Conservation (phyloP, 2,888 invertebrate species). For the Ochropleura leucogaster region DNA sequence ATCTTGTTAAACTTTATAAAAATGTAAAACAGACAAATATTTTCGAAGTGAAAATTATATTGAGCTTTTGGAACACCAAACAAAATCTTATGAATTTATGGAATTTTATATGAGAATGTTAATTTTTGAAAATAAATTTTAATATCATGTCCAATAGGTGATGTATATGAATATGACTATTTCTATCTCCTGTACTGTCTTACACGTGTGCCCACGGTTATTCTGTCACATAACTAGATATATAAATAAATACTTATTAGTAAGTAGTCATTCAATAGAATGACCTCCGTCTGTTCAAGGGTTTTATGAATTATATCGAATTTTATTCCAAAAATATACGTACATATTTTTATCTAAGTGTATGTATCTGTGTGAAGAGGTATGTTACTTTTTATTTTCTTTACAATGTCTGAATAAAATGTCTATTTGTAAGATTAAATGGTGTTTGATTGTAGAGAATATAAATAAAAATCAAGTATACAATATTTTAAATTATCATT, state of each 20-base stretch:
- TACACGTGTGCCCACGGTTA: constrained; percentile 74
- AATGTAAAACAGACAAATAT: constrained; percentile 48
- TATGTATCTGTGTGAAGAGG: constrained; percentile 83
- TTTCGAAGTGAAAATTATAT: constrained; percentile 64
- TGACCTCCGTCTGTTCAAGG: constrained; percentile 74
- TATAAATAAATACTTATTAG: constrained; percentile 64
- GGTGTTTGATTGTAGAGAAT: constrained; percentile 68
- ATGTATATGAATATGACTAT: constrained; percentile 68
- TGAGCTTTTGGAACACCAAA: constrained; percentile 85
- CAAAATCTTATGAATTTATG: constrained; percentile 86
- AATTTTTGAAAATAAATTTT: constrained; percentile 64
- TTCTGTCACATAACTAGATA: constrained; percentile 65
- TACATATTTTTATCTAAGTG: constrained; percentile 87
- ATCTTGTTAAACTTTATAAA: constrained; percentile 63
- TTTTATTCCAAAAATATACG: constrained; percentile 86
- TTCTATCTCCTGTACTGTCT: constrained; percentile 65
- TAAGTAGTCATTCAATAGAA: constrained; percentile 72
- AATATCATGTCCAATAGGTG: constrained; percentile 56
- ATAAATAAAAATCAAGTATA: constrained; percentile 77
- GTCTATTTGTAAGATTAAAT: constrained; percentile 83
- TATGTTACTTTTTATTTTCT: constrained; percentile 88
- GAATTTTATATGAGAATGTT: constrained; percentile 68
- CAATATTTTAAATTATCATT: constrained; percentile 66
- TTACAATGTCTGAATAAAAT: constrained; percentile 89
- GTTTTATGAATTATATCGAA: constrained; percentile 83